These are phyloP conservation scores for Amiota mariae DNA, from an alignment of 2,888 invertebrate species.

Conservation along the genomic window DNA sequence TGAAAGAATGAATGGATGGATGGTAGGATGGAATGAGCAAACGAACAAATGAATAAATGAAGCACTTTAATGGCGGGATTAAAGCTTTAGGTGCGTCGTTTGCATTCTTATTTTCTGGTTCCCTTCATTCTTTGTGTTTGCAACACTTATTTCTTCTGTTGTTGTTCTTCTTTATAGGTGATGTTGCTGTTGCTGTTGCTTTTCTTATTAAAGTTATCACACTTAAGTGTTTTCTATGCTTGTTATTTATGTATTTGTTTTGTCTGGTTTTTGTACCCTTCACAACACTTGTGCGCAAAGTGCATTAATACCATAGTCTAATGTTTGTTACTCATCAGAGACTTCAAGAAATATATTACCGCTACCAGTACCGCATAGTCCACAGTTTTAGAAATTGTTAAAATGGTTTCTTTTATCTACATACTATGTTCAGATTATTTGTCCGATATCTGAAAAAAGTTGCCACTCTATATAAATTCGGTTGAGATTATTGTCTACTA, in stretches of 20 bases:
- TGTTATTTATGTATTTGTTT: slow-evolving; percentile 1
- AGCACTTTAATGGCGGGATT: slow-evolving; percentile 67
- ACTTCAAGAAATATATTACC: too few species aligned
- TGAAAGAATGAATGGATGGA: not conserved
- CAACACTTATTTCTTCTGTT: not conserved
- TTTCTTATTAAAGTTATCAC: slow-evolving; percentile 14
- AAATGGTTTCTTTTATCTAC: too few species aligned
- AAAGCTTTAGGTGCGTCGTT: slow-evolving; percentile 59
- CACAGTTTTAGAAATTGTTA: too few species aligned
- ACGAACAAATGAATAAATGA: slow-evolving; percentile 30
- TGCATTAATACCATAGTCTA: too few species aligned
- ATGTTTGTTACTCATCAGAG: not conserved
- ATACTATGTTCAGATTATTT: too few species aligned
- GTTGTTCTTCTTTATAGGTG: not conserved
- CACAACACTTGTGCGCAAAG: too few species aligned
- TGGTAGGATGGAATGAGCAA: not conserved
- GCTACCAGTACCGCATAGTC: too few species aligned
- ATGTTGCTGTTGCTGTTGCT: slow-evolving; percentile 1
- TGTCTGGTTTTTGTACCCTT: not conserved
- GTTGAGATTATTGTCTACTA: too few species aligned
- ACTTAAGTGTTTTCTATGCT: slow-evolving; percentile 13
- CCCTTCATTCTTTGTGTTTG: not conserved
- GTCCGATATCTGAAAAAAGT: too few species aligned
- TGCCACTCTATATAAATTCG: too few species aligned
- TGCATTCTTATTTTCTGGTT: not conserved